Base-by-base conservation (phyloP, 2,888 invertebrate genomes). In the Dryobota labecula region DNA sequence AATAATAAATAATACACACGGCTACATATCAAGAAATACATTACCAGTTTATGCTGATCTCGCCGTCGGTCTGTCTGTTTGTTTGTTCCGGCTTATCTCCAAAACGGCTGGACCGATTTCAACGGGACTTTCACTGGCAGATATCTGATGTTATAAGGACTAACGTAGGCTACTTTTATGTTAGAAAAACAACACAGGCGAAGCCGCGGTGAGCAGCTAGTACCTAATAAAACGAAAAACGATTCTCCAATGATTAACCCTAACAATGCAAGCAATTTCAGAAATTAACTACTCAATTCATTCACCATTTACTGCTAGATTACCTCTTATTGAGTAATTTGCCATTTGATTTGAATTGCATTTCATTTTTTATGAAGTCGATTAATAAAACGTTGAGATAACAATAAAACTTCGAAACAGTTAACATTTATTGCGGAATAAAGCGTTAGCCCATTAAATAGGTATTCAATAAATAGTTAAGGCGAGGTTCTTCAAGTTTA, bases 211-310 rank as follows among this genome's bases (percentile, higher is more conserved):
- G n/a, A n/a, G n/a, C n/a, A n/a, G n/a, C n/a, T n/a, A n/a, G n/a
- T n/a, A 51, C 36, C 43, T 38, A n/a, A 27, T 38, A 67, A 49
- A 68, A 56, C 11, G 13, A 54, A 38, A 51, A 30, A 8, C 15
- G 9, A 8, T 66, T 53, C 43, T 45, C 20, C 27, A 53, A 30
- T 62, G 20, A 71, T n/a, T 30, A 53, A 51, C 18, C 13, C 15
- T 33, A 30, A 76, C 54, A 73, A 57, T 30, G 30, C 20, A 51
- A 43, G 24, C 49, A 24, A 53, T 45, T 73, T 27, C 6, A 18
- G 3, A 27, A 56, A 75, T n/a, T 43, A 49, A 43, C 33, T 27
- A 41, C 2, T 33, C 38, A 24, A 36, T 67, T 24, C 1, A 69
- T 57, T 58, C 2, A 20, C 33, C 13, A 58, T 58, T 43, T 45